phyloP scores from a whole-genome alignment of 2,113 vertebrate genomes.

The Aythya baeri region DNA sequence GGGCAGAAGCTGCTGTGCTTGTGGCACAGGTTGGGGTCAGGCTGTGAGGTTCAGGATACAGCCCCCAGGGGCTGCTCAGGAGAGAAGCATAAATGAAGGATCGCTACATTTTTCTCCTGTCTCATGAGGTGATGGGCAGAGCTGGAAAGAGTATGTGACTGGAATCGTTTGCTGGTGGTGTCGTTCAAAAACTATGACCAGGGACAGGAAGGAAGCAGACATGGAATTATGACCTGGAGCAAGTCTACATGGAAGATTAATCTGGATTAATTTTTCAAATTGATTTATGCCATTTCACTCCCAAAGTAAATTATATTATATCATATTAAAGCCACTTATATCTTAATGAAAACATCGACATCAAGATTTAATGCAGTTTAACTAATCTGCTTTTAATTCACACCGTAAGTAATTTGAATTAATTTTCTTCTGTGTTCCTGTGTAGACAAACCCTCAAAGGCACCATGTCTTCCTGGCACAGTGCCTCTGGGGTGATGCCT shows the following conservation, averaged over 20 bases:
- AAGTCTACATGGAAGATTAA: neutral
- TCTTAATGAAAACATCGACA: neutral
- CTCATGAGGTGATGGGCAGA: neutral
- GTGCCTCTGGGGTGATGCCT: neutral
- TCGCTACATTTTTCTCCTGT: neutral
- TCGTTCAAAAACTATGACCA: neutral
- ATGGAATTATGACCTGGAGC: neutral
- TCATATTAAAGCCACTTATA: neutral
- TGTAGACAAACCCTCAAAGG: neutral
- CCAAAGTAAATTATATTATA: neutral
- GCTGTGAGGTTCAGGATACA: neutral
- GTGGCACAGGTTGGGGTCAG: neutral
- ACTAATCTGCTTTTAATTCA: conserved; percentile 28
- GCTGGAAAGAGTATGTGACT: neutral
- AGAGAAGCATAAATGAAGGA: accelerated
- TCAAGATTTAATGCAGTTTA: neutral
- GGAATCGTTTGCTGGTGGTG: neutral
- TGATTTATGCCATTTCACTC: neutral
- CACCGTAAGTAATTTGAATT: conserved; percentile 14
- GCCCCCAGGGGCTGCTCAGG: neutral
- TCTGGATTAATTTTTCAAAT: neutral
- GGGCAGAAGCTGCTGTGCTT: neutral
- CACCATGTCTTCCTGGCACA: neutral
- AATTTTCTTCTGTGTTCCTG: neutral
- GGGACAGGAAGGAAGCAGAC: neutral